Conservation (phyloP, 2,113 vertebrate species). For the Stegastes partitus region DNA sequence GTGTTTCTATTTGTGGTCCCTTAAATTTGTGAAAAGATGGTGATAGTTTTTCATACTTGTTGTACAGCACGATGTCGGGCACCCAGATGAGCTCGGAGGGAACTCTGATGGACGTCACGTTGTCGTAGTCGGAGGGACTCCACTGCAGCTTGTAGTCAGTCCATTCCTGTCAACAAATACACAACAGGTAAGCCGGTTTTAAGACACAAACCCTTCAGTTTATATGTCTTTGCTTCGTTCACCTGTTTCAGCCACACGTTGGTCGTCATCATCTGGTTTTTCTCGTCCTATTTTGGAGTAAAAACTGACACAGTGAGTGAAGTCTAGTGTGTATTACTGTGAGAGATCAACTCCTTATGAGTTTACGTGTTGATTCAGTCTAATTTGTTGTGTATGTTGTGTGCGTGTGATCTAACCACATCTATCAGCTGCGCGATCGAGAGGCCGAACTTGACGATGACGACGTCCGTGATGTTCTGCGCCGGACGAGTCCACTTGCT, state of each 20-base stretch:
- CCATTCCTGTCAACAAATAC: slow-evolving; percentile 87
- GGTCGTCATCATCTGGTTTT: slow-evolving; percentile 96
- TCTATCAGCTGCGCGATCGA: slow-evolving; percentile 94
- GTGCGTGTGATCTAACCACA: slow-evolving; percentile 83
- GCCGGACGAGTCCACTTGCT: slow-evolving; percentile 91
- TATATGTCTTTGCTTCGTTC: background rate
- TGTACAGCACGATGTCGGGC: slow-evolving; percentile 95
- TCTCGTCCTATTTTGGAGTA: slow-evolving; percentile 87
- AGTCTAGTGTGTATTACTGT: too few species aligned
- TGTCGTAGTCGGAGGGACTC: slow-evolving; percentile 89
- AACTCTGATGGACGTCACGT: slow-evolving; percentile 93
- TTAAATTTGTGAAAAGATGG: too few species aligned
- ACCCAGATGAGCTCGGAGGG: slow-evolving; percentile 92
- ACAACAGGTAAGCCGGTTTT: background rate
- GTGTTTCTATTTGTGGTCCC: too few species aligned
- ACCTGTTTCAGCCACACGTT: slow-evolving; percentile 88
- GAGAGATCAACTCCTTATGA: too few species aligned
- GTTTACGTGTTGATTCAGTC: too few species aligned
- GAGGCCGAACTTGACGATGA: slow-evolving; percentile 91
- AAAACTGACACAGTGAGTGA: background rate
- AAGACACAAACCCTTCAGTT: background rate
- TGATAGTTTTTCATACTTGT: slow-evolving; percentile 89
- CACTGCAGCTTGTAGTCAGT: slow-evolving; percentile 92
- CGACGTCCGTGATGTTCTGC: slow-evolving; percentile 88
- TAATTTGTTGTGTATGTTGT: background rate